A percentile compares a stretch with the other conserved stretches of the same genome.
These are phyloP conservation scores for Phalacrocorax carbo DNA, from an alignment of 2,113 vertebrate genomes.

Conservation along the genomic window DNA sequence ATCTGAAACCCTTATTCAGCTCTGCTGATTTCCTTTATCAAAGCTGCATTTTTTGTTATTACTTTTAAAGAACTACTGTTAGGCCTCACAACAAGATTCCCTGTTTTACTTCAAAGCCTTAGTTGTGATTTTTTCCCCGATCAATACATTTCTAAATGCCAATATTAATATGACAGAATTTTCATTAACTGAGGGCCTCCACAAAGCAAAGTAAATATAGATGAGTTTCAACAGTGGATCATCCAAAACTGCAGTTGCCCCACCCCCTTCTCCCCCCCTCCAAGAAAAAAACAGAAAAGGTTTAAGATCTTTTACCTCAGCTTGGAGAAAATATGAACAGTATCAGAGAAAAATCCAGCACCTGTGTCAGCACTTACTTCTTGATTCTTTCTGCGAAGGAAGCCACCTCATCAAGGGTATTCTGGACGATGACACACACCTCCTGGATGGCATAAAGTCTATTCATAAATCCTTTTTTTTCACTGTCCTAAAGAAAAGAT, in stretches of 20 bases:
- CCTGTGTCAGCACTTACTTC: slow-evolving; percentile 84
- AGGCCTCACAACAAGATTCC: not conserved
- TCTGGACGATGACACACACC: slow-evolving; percentile 96
- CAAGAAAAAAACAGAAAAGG: not conserved
- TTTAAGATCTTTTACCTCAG: not conserved
- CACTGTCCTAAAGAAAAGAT: slow-evolving; percentile 84
- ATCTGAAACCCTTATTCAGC: not conserved
- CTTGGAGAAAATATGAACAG: not conserved
- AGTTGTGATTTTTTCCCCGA: not conserved
- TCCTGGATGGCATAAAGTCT: slow-evolving; percentile 98
- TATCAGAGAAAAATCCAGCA: not conserved
- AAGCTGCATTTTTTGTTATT: not conserved
- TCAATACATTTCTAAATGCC: slow-evolving; percentile 40
- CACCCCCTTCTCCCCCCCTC: too few species aligned
- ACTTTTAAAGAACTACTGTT: slow-evolving; percentile 22
- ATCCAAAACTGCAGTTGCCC: not conserved
- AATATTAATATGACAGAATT: slow-evolving; percentile 27
- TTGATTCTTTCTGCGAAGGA: slow-evolving; percentile 96
- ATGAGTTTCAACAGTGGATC: not conserved
- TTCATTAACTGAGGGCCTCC: slow-evolving; percentile 2
- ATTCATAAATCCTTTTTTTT: slow-evolving; percentile 98
- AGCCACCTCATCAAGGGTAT: slow-evolving; percentile 93
- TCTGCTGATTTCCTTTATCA: not conserved
- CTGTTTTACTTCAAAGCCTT: slow-evolving; percentile 27
- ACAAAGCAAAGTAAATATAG: slow-evolving; percentile 35